Evolutionary conservation across 2,888 invertebrate species (phyloP), one percentile per base, ranked within the genome.

Genomic region (Machimus rusticus): DNA sequence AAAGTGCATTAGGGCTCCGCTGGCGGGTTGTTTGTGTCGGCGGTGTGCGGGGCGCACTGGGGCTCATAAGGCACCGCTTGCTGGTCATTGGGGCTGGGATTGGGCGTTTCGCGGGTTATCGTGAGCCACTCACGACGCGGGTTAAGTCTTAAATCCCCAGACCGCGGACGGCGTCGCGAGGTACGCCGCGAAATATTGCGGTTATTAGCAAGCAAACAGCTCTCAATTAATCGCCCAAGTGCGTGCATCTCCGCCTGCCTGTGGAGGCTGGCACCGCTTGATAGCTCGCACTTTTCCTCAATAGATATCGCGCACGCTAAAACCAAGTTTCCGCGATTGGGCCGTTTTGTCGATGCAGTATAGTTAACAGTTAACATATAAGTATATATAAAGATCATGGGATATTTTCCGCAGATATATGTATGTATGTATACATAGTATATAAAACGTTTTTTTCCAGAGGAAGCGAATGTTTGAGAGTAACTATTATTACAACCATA

Each of bases 1-100:
- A 78, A 78, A 78, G 37, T 78, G 78, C 78, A 78, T 78, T 78
- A 78, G 43, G 78, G 78, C 43, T 19, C 43, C 8, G 9, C 43
- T 6, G 37, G 34, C n/a, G n/a, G n/a, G 34, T 39, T 43, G 77
- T n/a, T 43, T 9, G 43, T 0, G 28, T 9, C 16, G 14, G 16
- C n/a, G 3, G 74, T 2, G 14, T 76, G 76, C 2, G 76, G 19
- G 23, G 5, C 14, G 43, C 12, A 5, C 78, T 0, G n/a, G 23
- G 43, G 9, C 43, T 43, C 78, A 78, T 78, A 78, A 39, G 46
- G 23, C 78, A 78, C 78, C 12, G 66, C 55, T 6, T 55, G 55
- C 23, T 66, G 66, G 23, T 9, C 66, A 9, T 23, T 23, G 66
- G 2, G 66, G 28, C 2, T 66, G 23, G 28, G 12, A 23, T 23